A percentile compares a stretch with the other conserved stretches of the same genome.
phyloP scores from a whole-genome alignment of 1,140 invertebrate genomes.

The Heliconius congener region DNA sequence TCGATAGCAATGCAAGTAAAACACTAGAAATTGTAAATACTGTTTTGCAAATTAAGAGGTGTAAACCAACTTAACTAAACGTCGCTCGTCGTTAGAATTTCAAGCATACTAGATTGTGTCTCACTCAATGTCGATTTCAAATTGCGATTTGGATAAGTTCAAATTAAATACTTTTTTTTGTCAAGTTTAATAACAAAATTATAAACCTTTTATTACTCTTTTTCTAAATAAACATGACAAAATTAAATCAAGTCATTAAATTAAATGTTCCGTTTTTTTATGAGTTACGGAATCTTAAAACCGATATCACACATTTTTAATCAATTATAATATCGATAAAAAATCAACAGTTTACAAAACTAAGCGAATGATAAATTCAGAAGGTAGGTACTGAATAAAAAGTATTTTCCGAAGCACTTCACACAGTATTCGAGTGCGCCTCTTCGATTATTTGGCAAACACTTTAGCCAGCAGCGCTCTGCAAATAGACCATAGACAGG shows the following conservation, averaged over 20 bases:
- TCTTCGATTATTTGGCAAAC: constrained; percentile 31
- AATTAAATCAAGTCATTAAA: no score
- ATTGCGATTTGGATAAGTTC: constrained; percentile 7
- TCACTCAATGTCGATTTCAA: constrained; percentile 1
- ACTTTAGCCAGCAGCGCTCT: constrained; percentile 23
- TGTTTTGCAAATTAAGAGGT: not conserved
- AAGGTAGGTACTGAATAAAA: not conserved
- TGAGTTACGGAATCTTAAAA: no score
- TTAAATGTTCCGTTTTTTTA: no score
- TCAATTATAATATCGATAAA: not conserved
- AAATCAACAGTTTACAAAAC: not conserved
- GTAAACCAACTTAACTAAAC: constrained; percentile 37
- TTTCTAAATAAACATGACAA: no score
- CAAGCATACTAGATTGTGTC: constrained; percentile 13
- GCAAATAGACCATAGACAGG: constrained; percentile 28
- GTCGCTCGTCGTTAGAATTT: constrained; percentile 37
- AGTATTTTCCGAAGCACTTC: constrained; percentile 18
- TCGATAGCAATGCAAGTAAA: not conserved
- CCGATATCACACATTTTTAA: no score
- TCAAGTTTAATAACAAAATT: no score
- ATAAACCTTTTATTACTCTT: no score
- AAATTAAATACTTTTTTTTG: not conserved
- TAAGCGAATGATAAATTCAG: constrained; percentile 3
- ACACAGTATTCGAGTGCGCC: not conserved
- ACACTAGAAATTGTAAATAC: not conserved